phyloP scores from a whole-genome alignment of 2,113 vertebrate genomes.

The Melanerpes aurifrons region DNA sequence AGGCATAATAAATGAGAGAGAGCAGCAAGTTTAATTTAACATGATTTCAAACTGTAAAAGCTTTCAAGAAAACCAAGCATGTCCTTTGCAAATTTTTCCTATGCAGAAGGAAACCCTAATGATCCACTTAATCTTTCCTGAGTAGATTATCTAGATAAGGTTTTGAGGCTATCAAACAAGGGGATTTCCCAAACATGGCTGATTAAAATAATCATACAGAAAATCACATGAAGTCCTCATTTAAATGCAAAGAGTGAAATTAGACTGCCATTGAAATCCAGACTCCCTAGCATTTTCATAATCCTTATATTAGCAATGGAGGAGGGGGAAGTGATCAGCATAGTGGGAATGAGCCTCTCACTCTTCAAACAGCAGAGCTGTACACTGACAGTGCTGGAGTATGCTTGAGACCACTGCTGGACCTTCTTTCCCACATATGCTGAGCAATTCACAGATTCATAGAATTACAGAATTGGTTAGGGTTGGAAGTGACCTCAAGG shows the following conservation, averaged over 20 bases:
- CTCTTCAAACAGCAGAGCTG: background rate
- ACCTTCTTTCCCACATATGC: background rate
- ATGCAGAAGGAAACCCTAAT: background rate
- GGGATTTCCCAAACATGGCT: background rate
- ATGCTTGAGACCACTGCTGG: background rate
- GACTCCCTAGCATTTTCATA: background rate
- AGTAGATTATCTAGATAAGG: conserved; percentile 15
- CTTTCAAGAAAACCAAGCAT: background rate
- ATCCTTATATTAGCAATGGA: background rate
- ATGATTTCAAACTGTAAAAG: background rate
- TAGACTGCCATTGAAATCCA: background rate
- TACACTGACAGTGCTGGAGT: background rate
- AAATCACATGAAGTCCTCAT: background rate
- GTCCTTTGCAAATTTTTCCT: background rate
- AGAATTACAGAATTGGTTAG: too few relatives aligned
- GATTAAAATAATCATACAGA: background rate
- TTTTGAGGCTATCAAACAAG: background rate
- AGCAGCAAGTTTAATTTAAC: background rate
- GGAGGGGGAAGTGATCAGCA: background rate
- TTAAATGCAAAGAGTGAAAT: conserved; percentile 12
- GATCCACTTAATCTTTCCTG: background rate
- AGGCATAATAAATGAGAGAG: background rate
- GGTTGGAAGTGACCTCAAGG: too few relatives aligned
- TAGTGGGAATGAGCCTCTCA: background rate
- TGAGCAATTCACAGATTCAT: background rate